Base-by-base conservation (phyloP, 2,888 invertebrate species). In the Ophion slaviceki region DNA sequence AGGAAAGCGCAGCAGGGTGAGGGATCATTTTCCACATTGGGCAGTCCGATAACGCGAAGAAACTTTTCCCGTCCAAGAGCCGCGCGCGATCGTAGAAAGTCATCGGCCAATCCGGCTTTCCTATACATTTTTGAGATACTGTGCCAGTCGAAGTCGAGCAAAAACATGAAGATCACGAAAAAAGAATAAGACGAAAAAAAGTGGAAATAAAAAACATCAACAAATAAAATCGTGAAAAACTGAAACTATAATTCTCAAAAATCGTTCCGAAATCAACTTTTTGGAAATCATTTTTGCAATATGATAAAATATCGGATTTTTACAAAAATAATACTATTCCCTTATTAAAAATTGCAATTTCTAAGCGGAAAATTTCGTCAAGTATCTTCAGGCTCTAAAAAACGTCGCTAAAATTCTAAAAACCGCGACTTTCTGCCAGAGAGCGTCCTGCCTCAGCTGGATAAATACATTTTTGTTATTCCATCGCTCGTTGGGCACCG, bases 51-150 rank as follows among this genome's bases (percentile, higher is more conserved):
- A 72, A 89, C 11, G 24, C 24, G 71, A 90, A 88, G 88, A 88
- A 86, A 89, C 89, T 89, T 90, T 90, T 89, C 89, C 89, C 88
- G 72, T 53, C 87, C 86, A 84, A 84, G 68, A 17, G 53, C 14
- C 53, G 14, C 45, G 14, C 45, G 81, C 84, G 87, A 80, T 89
- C 89, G 87, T 93, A 93, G 93, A 93, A 93, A 93, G 93, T 93
- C 90, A 92, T 92, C 93, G 91, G 90, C 93, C 93, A 93, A 93
- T 93, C 86, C 14, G 87, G 92, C 90, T 89, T 87, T 79, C 84
- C 80, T 87, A 66, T 80, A 86, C 84, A 86, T 86, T 79, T 87
- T 87, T 84, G 85, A 88, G 88, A 84, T 83, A 85, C 40, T 71
- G 77, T 11, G 74, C 67, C 24, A 77, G 72, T 76, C 32, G 24